phyloP scores from a whole-genome alignment of 2,797 vertebrate genomes.

The Chromis chromis region DNA sequence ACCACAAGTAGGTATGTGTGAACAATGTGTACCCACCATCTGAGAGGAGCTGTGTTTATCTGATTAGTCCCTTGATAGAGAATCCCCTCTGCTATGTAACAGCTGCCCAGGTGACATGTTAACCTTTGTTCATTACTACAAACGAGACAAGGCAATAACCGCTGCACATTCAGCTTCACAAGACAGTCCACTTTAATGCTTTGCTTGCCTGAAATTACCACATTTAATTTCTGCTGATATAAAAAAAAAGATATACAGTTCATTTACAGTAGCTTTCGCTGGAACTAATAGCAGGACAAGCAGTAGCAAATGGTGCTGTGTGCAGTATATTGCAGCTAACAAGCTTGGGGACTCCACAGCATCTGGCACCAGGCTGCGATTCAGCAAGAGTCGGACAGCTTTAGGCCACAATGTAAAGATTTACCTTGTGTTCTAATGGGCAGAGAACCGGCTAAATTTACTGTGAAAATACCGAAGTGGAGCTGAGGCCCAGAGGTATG shows the following conservation, averaged over 20 bases:
- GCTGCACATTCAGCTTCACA: neutral
- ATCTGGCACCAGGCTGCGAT: slow-evolving; percentile 54
- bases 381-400: slow-evolving; percentile 51
- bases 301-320: slow-evolving; percentile 28
- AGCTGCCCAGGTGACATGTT: slow-evolving; percentile 9
- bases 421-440: slow-evolving; percentile 48
- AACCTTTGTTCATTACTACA: slow-evolving; percentile 12
- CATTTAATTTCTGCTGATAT: slow-evolving; percentile 20
- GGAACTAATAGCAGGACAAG: slow-evolving; percentile 42
- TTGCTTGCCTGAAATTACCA: slow-evolving; percentile 14
- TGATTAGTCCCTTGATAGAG: slow-evolving; percentile 10
- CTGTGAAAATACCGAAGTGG: slow-evolving; percentile 47
- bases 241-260: slow-evolving; percentile 17
- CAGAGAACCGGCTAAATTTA: slow-evolving; percentile 45
- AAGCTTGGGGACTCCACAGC: slow-evolving; percentile 50
- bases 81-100: slow-evolving; percentile 10
- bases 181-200: slow-evolving; percentile 6
- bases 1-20: neutral
- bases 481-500: slow-evolving; percentile 27
- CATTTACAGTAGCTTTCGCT: slow-evolving; percentile 27
- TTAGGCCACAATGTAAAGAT: slow-evolving; percentile 59
- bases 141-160: neutral
- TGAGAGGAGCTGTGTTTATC: slow-evolving; percentile 5
- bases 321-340: slow-evolving; percentile 51
- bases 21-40: slow-evolving; percentile 5